Evolutionary conservation across 2,113 vertebrate genomes (phyloP).

Genomic region (Cisticola juncidis): DNA sequence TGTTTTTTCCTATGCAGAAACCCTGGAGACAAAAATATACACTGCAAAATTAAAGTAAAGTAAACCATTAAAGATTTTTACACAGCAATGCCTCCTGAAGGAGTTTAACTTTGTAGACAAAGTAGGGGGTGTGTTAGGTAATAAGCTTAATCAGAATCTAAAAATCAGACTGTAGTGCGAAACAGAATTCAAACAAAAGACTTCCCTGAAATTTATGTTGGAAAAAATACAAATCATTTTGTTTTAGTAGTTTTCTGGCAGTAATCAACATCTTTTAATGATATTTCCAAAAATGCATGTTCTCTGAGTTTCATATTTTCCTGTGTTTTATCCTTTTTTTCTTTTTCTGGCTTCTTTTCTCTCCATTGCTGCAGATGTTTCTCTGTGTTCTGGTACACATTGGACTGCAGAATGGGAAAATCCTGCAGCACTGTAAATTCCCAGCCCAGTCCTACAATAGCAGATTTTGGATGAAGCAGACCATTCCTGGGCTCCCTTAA

Average conservation of each 20-base stretch:
- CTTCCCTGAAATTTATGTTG: not conserved
- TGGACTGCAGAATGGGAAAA: not conserved
- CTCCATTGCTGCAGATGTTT: not conserved
- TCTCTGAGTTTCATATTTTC: not conserved
- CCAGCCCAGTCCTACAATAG: not conserved
- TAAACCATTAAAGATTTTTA: not conserved
- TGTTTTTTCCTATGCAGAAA: not conserved
- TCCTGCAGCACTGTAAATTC: not conserved
- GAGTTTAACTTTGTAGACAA: not conserved
- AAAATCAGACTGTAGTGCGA: not conserved
- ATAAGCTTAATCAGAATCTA: not conserved
- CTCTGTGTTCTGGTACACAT: accelerated
- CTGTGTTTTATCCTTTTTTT: not conserved
- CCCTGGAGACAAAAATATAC: not conserved
- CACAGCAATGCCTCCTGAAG: not conserved
- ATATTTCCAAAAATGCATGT: not conserved
- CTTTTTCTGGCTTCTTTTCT: not conserved
- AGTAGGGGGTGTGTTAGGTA: not conserved
- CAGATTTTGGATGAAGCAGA: not conserved
- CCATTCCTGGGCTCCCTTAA: not conserved
- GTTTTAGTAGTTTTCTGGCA: not conserved
- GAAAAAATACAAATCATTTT: not conserved
- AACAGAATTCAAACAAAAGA: not conserved
- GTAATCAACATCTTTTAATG: not conserved
- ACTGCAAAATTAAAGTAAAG: not conserved